Evolutionary conservation across 1,140 invertebrate genomes (phyloP), one percentile per base, ranked within the genome.

Genomic region (Pseudomyrmex concolor): DNA sequence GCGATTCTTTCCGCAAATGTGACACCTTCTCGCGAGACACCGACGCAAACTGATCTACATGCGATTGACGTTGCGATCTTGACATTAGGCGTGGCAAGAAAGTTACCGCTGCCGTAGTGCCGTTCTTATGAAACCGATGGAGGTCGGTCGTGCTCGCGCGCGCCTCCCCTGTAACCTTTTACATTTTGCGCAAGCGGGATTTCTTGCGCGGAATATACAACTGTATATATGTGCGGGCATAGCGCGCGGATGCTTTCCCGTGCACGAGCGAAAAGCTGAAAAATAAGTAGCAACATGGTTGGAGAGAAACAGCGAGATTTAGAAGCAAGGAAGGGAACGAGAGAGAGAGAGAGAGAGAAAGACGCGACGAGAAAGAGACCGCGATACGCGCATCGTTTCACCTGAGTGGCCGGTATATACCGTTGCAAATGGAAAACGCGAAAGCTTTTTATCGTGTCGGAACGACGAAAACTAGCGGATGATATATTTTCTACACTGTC

Each of bases 41-140:
- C 0, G 12, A 55, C 15, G 22, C 19, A 22, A 50, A 66, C n/a
- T 59, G 71, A 86, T 59, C 66, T 45, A 70, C 55, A 73, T 70
- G 22, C 54, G 70, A 81, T 51, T 34, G 63, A 78, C 66, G 76
- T 71, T 70, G 71, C 86, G 86, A 86, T 87, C 84, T 87, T 87
- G 86, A 87, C 86, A 87, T 87, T 87, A 87, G 86, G 86, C 86
- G 86, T 87, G 85, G 86, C 85, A 86, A 63, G 72, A 72, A 71
- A 77, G 85, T 84, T 78, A 67, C 78, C 57, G 72, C 51, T 12
- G 54, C 25, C 48, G 72, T 15, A 34, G 70, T 59, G 67, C 57
- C 72, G 62, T 74, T 66, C 76, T 81, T 71, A 60, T 81, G 63
- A 68, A 86, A 81, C 83, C 57, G 43, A 80, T 54, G 64, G 62